Conservation (phyloP, 2,113 vertebrate species). For the Kobus ellipsiprymnus region DNA sequence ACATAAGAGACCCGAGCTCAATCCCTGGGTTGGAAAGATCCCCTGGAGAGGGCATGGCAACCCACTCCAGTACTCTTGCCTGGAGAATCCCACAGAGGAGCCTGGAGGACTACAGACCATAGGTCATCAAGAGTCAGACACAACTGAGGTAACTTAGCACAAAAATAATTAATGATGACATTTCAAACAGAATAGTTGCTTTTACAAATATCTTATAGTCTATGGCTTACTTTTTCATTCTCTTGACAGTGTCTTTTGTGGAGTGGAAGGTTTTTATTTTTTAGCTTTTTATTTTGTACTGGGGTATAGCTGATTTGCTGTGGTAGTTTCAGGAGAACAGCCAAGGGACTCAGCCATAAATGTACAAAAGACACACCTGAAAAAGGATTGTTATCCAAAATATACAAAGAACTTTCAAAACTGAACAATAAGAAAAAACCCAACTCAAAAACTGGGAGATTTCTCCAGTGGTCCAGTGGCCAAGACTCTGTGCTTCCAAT, state of each 20-base stretch:
- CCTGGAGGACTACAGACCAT: background rate
- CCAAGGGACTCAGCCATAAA: background rate
- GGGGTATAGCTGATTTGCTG: background rate
- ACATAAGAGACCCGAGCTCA: background rate
- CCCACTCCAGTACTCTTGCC: background rate
- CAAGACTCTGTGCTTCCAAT: background rate
- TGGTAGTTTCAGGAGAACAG: background rate
- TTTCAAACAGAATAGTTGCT: background rate
- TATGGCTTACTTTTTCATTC: background rate
- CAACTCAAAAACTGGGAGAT: background rate
- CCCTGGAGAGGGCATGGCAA: background rate
- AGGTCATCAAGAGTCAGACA: background rate
- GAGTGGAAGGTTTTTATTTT: background rate
- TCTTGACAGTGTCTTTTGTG: background rate
- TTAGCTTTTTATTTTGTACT: background rate
- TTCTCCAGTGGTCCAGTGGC: background rate
- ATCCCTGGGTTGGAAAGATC: background rate
- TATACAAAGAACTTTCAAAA: background rate
- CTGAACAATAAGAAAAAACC: background rate
- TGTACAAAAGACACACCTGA: background rate
- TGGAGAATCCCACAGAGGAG: background rate
- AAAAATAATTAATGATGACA: background rate
- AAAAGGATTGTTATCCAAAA: background rate
- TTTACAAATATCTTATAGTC: background rate
- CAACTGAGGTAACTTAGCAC: background rate